phyloP scores from a whole-genome alignment of 30 jellyfish, hydroid and myxozoan genomes.

The Turritopsis rubra region DNA sequence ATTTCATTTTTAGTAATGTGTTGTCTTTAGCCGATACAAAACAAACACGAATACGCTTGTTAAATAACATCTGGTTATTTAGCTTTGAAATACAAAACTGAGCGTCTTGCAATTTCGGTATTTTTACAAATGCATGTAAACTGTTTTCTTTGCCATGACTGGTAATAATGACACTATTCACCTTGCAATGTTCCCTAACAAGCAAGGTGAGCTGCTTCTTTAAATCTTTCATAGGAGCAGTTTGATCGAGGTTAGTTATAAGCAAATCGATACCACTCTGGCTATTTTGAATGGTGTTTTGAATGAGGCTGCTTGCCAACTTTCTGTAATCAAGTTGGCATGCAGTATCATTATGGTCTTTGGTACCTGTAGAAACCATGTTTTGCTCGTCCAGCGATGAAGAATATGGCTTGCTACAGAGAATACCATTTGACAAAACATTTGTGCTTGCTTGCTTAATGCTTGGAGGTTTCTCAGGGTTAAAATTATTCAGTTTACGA shows the following conservation, averaged over 20 bases:
- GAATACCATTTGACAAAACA: neutral
- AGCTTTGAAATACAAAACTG: constrained; percentile 17
- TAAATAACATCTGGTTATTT: constrained; percentile 17
- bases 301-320: neutral
- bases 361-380: neutral
- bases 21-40: constrained; percentile 2
- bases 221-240: neutral
- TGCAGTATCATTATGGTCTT: neutral
- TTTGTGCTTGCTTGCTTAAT: neutral
- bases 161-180: neutral
- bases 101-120: constrained; percentile 31
- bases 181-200: constrained; percentile 21
- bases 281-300: neutral
- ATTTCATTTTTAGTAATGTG: constrained; percentile 21
- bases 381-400: neutral
- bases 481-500: neutral
- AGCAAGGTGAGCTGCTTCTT: constrained; percentile 9
- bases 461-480: neutral
- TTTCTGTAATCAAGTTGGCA: neutral
- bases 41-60: neutral
- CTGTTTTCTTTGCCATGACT: constrained; percentile 22
- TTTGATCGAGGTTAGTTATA: constrained; percentile 7
- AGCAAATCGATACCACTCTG: neutral
- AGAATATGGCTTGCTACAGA: neutral
- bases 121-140: neutral